Evolutionary conservation across 2,113 vertebrate species (phyloP), one percentile per base, ranked within the genome.

Genomic region (Caretta caretta): DNA sequence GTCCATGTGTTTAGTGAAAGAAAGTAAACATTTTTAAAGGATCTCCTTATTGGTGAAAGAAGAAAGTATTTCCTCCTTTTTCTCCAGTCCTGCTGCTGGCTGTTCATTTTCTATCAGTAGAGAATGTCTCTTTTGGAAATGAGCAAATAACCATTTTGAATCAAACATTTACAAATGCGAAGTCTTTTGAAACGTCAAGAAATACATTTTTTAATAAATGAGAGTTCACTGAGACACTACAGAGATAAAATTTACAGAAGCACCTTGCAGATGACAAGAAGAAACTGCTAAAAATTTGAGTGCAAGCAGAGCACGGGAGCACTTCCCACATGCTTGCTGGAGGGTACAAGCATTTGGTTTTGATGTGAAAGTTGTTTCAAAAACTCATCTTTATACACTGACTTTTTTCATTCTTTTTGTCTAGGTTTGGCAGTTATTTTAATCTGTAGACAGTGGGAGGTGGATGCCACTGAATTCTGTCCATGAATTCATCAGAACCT

Each of bases 391-490:
- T 92, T 49, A 80, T n/a, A n/a, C 49, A 3, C 75, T 29, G 2
- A 38, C 78, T 48, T 48, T 48, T 48, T 42, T 17, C 62, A 9
- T 56, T 92, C 6, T 87, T 79, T 5, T 89, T 59, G 22, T 75
- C 82, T 91, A 80, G n/a, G 20, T 75, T 96, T 86, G 82, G 51
- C 83, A 80, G 48, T 27, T 31, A 69, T 35, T 76, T 90, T 11
- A 7, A 90, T 93, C 49, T 54, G 24, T 51, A 84, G 48, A 83
- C 13, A 46, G 4, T 54, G 69, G 38, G 19, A 38, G 46, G 35
- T 48, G 12, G 10, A 49, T 57, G 49, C 22, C 3, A 1, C 0
- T 42, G 79, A 84, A 0, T 16, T 56, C 54, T 91, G 0, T 53
- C 83, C 83, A 83, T 10, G 1, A 82, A 57, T 83, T 48, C 25